These are phyloP conservation scores for Iguana delicatissima DNA, from an alignment of 2,797 vertebrate species.

Conservation along the genomic window DNA sequence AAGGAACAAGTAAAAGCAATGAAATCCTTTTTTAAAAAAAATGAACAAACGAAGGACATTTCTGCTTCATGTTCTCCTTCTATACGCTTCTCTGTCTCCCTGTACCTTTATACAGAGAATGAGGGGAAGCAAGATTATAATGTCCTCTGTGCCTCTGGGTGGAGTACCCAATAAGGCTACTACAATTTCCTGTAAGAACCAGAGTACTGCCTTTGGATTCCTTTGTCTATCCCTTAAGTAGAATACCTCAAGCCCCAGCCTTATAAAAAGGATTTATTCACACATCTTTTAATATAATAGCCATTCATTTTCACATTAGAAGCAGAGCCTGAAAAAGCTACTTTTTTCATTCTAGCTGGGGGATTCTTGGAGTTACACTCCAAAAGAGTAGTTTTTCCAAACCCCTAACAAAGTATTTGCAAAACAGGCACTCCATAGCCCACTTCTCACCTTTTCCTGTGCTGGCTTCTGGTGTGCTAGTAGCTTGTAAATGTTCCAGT, in stretches of 20 bases:
- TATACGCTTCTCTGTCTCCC: not conserved
- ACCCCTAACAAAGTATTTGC: not conserved
- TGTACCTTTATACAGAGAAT: not conserved
- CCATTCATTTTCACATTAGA: not conserved
- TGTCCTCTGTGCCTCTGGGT: not conserved
- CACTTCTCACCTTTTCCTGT: conserved; percentile 80
- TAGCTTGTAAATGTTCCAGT: conserved; percentile 95
- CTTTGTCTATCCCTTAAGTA: not conserved
- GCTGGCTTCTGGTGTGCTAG: conserved; percentile 88
- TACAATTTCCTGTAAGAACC: not conserved
- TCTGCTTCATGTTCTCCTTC: not conserved
- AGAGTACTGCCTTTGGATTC: not conserved
- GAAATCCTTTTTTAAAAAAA: too few species aligned
- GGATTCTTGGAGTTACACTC: too few species aligned
- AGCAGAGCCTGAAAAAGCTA: too few species aligned
- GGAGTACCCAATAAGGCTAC: not conserved
- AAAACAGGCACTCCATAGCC: not conserved
- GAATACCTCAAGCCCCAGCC: not conserved
- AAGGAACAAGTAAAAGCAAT: too few species aligned
- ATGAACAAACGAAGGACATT: too few species aligned
- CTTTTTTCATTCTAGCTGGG: too few species aligned
- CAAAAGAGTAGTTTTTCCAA: not conserved
- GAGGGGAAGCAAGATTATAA: not conserved
- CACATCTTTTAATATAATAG: not conserved
- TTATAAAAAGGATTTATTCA: not conserved